Percentiles rank a stretch among this genome's conserved stretches.
Evolutionary conservation across 2,888 invertebrate genomes (phyloP).

Genomic region (Itoplectis maculator): DNA sequence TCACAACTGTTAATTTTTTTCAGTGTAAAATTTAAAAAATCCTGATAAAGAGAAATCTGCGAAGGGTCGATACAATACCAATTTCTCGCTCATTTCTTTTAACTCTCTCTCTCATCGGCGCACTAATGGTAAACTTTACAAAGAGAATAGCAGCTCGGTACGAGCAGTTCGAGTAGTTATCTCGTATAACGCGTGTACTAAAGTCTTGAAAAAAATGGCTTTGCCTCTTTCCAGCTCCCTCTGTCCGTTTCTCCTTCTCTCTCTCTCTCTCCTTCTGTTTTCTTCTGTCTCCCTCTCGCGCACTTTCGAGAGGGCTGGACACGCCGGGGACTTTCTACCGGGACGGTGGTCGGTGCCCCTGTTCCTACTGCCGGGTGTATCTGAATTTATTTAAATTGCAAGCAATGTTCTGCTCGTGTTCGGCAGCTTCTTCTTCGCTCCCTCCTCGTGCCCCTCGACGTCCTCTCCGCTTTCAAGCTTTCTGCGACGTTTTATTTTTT

Average conservation of each 20-base stretch:
- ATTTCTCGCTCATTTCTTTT: background rate
- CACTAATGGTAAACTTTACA: background rate
- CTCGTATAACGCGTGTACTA: conserved; percentile 63
- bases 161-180: conserved; percentile 49
- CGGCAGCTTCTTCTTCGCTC: conserved; percentile 82
- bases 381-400: conserved; percentile 84
- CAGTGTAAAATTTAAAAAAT: too few species aligned
- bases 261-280: background rate
- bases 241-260: background rate
- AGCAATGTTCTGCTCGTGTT: conserved; percentile 84
- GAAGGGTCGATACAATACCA: background rate
- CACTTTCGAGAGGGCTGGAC: conserved; percentile 43
- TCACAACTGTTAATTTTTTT: too few species aligned
- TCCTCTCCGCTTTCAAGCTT: conserved; percentile 54
- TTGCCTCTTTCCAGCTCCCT: background rate
- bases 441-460: conserved; percentile 37
- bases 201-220: conserved; percentile 51
- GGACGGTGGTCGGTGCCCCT: conserved; percentile 22
- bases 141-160: conserved; percentile 21
- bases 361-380: conserved; percentile 63
- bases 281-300: conserved; percentile 25
- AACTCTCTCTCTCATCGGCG: background rate
- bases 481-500: conserved; percentile 33
- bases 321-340: conserved; percentile 37
- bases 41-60: too few species aligned